phyloP scores from a whole-genome alignment of 2,797 vertebrate genomes.

The Synaphobranchus kaupii region DNA sequence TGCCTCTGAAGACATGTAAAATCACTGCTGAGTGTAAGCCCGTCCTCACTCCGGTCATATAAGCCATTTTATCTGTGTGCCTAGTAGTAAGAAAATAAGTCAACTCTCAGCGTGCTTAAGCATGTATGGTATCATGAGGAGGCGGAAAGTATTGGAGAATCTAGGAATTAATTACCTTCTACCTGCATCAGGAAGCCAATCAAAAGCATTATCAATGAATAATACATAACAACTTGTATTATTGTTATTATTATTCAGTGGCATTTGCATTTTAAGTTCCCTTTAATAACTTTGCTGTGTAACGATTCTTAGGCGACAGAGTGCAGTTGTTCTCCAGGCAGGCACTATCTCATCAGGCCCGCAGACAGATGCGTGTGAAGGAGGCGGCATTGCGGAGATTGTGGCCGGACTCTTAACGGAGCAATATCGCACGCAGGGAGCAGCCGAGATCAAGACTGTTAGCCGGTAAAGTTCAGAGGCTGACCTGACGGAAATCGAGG shows the following conservation, averaged over 20 bases:
- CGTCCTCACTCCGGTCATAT: constrained; percentile 23
- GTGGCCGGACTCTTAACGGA: background rate
- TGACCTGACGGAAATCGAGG: background rate
- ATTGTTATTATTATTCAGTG: background rate
- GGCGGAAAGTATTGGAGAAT: constrained; percentile 22
- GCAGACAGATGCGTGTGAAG: background rate
- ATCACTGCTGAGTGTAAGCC: constrained; percentile 23
- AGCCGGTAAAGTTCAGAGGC: background rate
- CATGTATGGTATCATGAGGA: constrained; percentile 31
- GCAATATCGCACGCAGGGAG: background rate
- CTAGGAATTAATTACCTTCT: constrained; percentile 37
- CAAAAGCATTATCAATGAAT: constrained; percentile 20
- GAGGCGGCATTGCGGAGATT: background rate
- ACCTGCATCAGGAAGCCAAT: constrained; percentile 29
- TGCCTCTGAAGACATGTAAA: constrained; percentile 38
- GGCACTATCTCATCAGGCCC: background rate
- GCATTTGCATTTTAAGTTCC: constrained; percentile 25
- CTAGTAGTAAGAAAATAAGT: background rate
- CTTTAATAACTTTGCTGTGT: constrained; percentile 41
- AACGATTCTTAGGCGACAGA: constrained; percentile 15
- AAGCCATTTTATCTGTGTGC: constrained; percentile 35
- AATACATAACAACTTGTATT: background rate
- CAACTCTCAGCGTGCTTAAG: constrained; percentile 29
- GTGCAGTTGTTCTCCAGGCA: background rate
- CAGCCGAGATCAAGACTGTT: background rate